Percentiles rank a stretch among this genome's conserved stretches.
Conservation (phyloP, 2,113 vertebrate genomes). For the Atractosteus spatula region DNA sequence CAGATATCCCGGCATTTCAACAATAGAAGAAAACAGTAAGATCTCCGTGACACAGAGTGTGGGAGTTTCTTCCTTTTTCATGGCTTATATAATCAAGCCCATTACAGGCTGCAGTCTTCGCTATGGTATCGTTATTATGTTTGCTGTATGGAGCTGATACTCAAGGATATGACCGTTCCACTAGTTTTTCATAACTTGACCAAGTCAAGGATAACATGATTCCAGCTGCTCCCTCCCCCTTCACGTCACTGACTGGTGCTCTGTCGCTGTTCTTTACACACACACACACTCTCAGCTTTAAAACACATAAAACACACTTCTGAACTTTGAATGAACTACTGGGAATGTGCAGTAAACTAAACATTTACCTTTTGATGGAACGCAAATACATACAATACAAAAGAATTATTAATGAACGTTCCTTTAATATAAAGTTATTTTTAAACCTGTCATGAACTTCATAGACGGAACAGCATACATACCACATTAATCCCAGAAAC, state of each 20-base stretch:
- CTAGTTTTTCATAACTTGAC: not conserved
- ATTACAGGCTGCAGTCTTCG: not conserved
- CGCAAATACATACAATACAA: conserved; percentile 9
- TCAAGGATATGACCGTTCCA: not conserved
- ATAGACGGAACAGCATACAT: not conserved
- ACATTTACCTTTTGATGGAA: conserved; percentile 28
- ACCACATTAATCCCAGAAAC: conserved; percentile 45
- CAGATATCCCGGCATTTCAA: too few relatives aligned
- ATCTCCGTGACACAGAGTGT: too few relatives aligned
- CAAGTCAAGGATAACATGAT: not conserved
- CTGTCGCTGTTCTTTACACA: conserved; percentile 16
- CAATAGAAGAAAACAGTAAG: too few relatives aligned
- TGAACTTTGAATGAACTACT: conserved; percentile 17
- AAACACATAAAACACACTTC: not conserved
- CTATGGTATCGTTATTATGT: conserved; percentile 33
- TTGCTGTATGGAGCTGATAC: conserved; percentile 56
- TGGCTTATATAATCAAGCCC: too few relatives aligned
- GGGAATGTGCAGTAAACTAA: conserved; percentile 27
- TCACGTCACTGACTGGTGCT: not conserved
- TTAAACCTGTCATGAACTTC: conserved; percentile 49
- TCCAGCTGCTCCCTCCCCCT: not conserved
- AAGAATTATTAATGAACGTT: conserved; percentile 18
- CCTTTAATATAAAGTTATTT: conserved; percentile 32
- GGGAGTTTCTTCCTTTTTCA: too few relatives aligned
- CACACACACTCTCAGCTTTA: conserved; percentile 13